These are phyloP conservation scores for Lepidonotus clava DNA, from an alignment of 2,888 invertebrate genomes.

Conservation along the genomic window DNA sequence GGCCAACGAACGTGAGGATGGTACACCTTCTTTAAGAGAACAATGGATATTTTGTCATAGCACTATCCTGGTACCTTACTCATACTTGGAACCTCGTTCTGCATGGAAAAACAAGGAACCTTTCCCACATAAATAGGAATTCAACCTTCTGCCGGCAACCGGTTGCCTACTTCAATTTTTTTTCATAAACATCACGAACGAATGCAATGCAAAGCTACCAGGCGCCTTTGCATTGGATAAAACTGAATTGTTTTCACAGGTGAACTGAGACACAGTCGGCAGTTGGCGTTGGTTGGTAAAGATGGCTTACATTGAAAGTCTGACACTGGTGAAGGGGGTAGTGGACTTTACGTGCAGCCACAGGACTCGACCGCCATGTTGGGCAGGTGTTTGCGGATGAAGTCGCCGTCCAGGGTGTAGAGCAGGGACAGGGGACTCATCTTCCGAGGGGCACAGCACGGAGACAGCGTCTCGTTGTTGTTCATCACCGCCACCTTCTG, in stretches of 20 bases:
- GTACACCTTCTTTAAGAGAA: no score
- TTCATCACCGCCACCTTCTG: conserved; percentile 12
- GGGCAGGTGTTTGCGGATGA: conserved; percentile 43
- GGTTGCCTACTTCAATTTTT: no score
- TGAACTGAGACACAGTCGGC: not conserved
- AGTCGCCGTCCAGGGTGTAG: conserved; percentile 22
- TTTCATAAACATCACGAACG: conserved; percentile 23
- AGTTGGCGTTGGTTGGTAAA: conserved; percentile 5
- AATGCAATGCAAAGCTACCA: not conserved
- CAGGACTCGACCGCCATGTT: conserved; percentile 49
- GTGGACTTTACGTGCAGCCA: conserved; percentile 37
- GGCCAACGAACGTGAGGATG: no score
- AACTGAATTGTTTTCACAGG: not conserved
- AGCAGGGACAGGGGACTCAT: conserved; percentile 31
- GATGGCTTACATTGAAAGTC: not conserved
- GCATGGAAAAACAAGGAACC: no score
- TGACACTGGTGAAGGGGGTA: not conserved
- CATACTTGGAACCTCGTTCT: no score
- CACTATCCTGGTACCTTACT: no score
- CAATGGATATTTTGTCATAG: not conserved
- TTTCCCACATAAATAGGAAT: no score
- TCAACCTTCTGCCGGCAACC: no score
- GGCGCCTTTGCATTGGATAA: not conserved
- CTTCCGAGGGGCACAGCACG: conserved; percentile 26
- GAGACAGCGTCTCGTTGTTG: not conserved